Percentiles rank a stretch among this genome's conserved stretches.
Evolutionary conservation across 2,797 vertebrate species (phyloP).

Genomic region (Geotria australis): DNA sequence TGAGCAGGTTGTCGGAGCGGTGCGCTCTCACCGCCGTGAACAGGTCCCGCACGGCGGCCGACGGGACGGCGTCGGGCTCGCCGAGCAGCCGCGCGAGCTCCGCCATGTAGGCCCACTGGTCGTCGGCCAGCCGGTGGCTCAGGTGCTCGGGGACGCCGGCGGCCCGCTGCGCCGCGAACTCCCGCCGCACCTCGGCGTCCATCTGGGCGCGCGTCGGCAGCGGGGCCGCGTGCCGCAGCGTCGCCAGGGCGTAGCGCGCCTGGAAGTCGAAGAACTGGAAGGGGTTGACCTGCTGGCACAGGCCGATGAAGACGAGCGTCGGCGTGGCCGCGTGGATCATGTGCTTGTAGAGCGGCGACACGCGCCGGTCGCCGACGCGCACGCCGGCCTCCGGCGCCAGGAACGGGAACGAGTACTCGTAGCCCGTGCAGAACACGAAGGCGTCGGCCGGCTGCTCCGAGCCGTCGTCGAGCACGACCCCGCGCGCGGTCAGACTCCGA

Average conservation of each 20-base stretch:
- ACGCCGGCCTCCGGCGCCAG: slow-evolving; percentile 10
- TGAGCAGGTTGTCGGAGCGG: no score
- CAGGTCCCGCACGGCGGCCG: no score
- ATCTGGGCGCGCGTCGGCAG: slow-evolving; percentile 14
- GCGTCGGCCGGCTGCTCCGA: slow-evolving; percentile 7
- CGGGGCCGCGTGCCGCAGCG: slow-evolving; percentile 10
- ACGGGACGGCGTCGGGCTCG: neutral
- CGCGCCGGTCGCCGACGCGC: slow-evolving; percentile 8
- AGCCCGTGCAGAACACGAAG: slow-evolving; percentile 31
- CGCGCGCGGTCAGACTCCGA: slow-evolving; percentile 7
- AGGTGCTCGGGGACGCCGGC: slow-evolving; percentile 10
- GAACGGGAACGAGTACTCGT: slow-evolving; percentile 21
- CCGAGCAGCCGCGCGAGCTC: slow-evolving; percentile 10
- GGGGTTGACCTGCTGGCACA: slow-evolving; percentile 23
- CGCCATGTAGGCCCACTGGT: slow-evolving; percentile 22
- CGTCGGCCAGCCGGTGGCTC: slow-evolving; percentile 10
- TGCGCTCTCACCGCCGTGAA: no score
- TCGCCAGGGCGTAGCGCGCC: slow-evolving; percentile 12
- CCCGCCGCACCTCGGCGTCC: slow-evolving; percentile 10
- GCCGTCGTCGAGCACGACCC: slow-evolving; percentile 15
- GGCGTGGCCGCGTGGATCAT: slow-evolving; percentile 18
- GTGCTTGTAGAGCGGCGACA: slow-evolving; percentile 17
- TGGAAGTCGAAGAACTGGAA: slow-evolving; percentile 28
- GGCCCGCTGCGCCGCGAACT: slow-evolving; percentile 4
- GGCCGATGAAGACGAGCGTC: slow-evolving; percentile 19